Evolutionary conservation across 1,140 invertebrate genomes (phyloP), one percentile per base, ranked within the genome.

Genomic region (Drosophila varians): DNA sequence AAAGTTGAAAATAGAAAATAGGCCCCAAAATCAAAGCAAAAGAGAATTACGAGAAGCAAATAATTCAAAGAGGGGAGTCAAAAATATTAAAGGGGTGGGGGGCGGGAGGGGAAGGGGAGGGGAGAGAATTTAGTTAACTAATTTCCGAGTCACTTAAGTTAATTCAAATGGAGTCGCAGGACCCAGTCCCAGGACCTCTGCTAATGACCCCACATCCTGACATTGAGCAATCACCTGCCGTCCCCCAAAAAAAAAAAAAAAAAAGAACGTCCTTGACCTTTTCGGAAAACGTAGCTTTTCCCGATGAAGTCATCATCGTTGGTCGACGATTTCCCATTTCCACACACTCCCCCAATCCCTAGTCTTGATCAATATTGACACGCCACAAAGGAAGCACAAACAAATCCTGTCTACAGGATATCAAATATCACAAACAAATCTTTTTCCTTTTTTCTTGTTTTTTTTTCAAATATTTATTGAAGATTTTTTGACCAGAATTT

Each of bases 191-290:
- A 25, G 12, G 19, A 16, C 55, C 26, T 58, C 16, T 7, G 58
- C 58, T 66, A 66, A 66, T 66, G 62, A 66, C 62, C 62, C 60
- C 28, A 34, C 62, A 65, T 52, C 47, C 60, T 53, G 23, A 45
- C 64, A 53, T 68, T 68, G 26, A 36, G 61, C 64, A 43, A 66
- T 65, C 25, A 45, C 28, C 46, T 5, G 9, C 4, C 21, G 1
- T 6, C 38, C 7, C 4, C 21, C 12, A n/a, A n/a, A n/a, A n/a
- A n/a, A n/a, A n/a, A n/a, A n/a, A n/a, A n/a, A n/a, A n/a, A n/a
- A n/a, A n/a, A n/a, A n/a, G 9, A 18, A 8, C 16, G 21, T 46
- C 60, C 36, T 34, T 66, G 61, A 66, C 61, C 64, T 66, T 53
- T 55, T 46, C 46, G 16, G n/a, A n/a, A n/a, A n/a, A 64, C 58